Base-by-base conservation (phyloP, 2,888 invertebrate genomes). In the Ormyrus thymus region DNA sequence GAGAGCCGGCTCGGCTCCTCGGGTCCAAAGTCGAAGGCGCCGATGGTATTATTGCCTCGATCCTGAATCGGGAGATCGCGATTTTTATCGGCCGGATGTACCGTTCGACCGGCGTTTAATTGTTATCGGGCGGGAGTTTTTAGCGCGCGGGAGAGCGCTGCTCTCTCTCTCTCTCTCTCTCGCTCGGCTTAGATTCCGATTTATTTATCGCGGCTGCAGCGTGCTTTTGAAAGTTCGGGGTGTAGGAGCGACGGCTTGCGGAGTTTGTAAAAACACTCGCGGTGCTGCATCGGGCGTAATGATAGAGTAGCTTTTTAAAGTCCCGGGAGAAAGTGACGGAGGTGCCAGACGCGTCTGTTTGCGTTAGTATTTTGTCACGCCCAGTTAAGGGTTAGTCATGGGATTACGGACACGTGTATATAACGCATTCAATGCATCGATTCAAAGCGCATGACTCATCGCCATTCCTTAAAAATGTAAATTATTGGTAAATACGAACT, bases 331-430 rank as follows among this genome's bases (percentile, higher is more conserved):
- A 76, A 76, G 62, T 72, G 61, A 15, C 43, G 6, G 58, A 78
- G 68, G 64, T 64, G 70, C 65, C 10, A 62, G 76, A 74, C 56
- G 76, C 59, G 65, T 62, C 72, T 71, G 56, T 79, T 76, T 76
- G 76, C 59, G 75, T 76, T 76, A 70, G 61, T 62, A 76, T 72
- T 79, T 72, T 69, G 79, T 76, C 79, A 79, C 79, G 79, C 79
- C 79, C 76, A 79, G 71, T 68, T 66, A 72, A 76, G 76, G 76
- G 76, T 76, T 79, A 79, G 75, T 71, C 76, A 79, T 76, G 55
- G 29, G 64, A 70, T 70, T 71, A 71, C 55, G 66, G 61, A 65
- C 50, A 15, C 9, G 55, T 11, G 9, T 59, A 76, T 66, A 48
- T 66, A 51, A 66, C 53, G 10, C 15, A 56, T 45, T 58, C 48